A percentile compares a stretch with the other conserved stretches of the same genome.
phyloP scores from a whole-genome alignment of 64 coral and sea anemone genomes.

The Platygyra sinensis region DNA sequence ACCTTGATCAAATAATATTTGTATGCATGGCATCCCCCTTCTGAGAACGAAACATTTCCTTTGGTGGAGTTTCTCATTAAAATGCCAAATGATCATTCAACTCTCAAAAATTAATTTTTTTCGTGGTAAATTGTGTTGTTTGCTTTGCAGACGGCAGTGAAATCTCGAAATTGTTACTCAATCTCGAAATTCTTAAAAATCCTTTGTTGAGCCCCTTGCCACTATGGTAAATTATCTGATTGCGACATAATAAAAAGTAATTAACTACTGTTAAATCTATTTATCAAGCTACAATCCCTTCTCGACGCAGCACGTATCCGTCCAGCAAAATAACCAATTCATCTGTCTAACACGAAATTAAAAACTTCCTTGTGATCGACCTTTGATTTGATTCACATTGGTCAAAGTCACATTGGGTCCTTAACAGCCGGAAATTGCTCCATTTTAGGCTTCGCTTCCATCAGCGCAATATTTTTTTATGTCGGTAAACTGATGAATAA shows the following conservation, averaged over 20 bases:
- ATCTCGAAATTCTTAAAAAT: slow-evolving; percentile 37
- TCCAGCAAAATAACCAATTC: slow-evolving; percentile 17
- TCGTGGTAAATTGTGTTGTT: slow-evolving; percentile 23
- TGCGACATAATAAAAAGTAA: slow-evolving; percentile 53
- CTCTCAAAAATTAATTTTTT: slow-evolving; percentile 24
- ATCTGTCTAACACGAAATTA: slow-evolving; percentile 27
- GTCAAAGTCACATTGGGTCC: slow-evolving; percentile 42
- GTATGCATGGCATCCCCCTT: neutral
- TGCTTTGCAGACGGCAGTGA: slow-evolving; percentile 30
- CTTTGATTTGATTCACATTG: slow-evolving; percentile 45
- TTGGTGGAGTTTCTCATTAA: neutral
- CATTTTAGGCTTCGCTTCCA: neutral
- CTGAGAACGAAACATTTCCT: neutral
- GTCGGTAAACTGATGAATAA: slow-evolving; percentile 25
- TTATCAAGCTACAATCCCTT: slow-evolving; percentile 59
- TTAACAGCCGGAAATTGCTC: slow-evolving; percentile 59
- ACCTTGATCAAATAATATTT: neutral
- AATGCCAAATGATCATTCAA: neutral
- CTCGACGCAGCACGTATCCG: slow-evolving; percentile 27
- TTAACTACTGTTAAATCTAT: slow-evolving; percentile 51
- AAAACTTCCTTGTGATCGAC: slow-evolving; percentile 49
- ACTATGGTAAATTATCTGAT: slow-evolving; percentile 51
- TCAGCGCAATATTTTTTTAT: slow-evolving; percentile 40
- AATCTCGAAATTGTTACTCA: slow-evolving; percentile 33
- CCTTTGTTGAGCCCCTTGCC: slow-evolving; percentile 41